Base-by-base conservation (phyloP, 2,888 invertebrate species). In the Stenodera caucasica region DNA sequence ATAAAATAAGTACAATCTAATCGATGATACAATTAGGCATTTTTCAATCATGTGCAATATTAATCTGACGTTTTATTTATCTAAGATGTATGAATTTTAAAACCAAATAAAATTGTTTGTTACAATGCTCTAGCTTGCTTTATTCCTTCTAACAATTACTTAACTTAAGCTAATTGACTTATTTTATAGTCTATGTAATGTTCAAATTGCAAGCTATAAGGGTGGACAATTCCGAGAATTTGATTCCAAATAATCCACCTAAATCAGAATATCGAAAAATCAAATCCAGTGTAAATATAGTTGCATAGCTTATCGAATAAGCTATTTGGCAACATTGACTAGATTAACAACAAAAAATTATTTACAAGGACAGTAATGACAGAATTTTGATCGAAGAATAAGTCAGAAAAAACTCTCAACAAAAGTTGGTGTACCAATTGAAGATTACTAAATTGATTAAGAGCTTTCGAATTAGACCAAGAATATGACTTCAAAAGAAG, bases 31-130 rank as follows among this genome's bases (percentile, higher is more conserved):
- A 18, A 18, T 1, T 76, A 77, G 77, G 78, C 78, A 76, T 79
- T 78, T 75, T 79, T 78, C 77, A 78, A 77, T 78, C 77, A 80
- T 80, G 80, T 80, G 80, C 80, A 80, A 80, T 80, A 80, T 80
- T 80, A 80, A 78, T 79, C 78, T 79, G 78, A 80, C 75, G 74
- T 79, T 40, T 80, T 79, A 80, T 80, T 80, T 80, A 80, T 80
- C 79, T 79, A 80, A 77, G 75, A 79, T 80, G 80, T 80, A 80
- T 80, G 79, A 77, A 80, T 78, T 77, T 79, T 78, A 80, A 80
- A 79, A 78, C 78, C 80, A 80, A 80, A 4, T 78, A 80, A 80
- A 80, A 78, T 77, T 80, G 80, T 80, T 80, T 80, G 80, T 80
- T 80, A 80, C 80, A 80, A 71, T 65, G 18, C 65, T 54, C 49